phyloP scores from a whole-genome alignment of 2,113 vertebrate genomes.

The Orientallactaga bullata region DNA sequence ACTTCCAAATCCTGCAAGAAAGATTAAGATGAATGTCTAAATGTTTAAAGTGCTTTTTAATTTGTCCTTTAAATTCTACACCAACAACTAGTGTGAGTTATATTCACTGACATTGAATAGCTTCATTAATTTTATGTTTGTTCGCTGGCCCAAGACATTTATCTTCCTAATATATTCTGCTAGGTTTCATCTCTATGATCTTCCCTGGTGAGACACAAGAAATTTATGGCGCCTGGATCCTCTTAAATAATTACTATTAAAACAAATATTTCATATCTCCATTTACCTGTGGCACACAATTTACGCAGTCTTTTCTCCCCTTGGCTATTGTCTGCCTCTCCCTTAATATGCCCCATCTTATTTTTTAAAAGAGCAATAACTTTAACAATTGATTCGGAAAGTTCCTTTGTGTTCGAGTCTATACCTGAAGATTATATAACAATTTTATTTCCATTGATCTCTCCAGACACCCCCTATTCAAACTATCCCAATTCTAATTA shows the following conservation, averaged over 20 bases:
- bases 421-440: background rate
- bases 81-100: background rate
- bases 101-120: background rate
- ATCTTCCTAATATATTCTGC: background rate
- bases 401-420: background rate
- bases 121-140: background rate
- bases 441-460: background rate
- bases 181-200: constrained; percentile 3
- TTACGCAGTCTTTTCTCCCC: background rate
- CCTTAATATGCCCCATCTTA: background rate
- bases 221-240: background rate
- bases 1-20: background rate
- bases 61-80: background rate
- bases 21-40: background rate
- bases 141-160: background rate
- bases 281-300: background rate
- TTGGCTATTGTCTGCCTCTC: background rate
- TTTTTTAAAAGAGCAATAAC: background rate
- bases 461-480: background rate
- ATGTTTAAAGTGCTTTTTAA: constrained; percentile 8
- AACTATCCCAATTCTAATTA: background rate
- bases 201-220: background rate
- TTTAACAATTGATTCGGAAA: background rate
- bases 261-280: background rate
- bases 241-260: background rate